Percentiles rank a stretch among this genome's conserved stretches.
Evolutionary conservation across 2,797 vertebrate species (phyloP).

Genomic region (Propithecus perrieri): DNA sequence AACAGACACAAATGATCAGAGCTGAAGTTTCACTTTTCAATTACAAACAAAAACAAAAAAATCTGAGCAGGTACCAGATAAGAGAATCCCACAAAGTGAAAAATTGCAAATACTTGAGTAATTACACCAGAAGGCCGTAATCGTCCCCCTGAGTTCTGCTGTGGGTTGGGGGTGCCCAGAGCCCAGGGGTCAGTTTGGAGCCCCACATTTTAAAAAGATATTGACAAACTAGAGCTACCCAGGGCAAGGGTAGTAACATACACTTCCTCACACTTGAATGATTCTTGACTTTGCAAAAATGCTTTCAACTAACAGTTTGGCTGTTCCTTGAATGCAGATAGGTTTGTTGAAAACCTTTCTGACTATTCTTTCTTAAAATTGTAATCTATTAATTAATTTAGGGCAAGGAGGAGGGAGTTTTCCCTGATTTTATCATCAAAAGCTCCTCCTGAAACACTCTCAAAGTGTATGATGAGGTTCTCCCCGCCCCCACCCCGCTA

Average conservation of each 20-base stretch:
- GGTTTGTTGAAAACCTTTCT: neutral
- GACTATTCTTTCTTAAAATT: neutral
- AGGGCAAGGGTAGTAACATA: neutral
- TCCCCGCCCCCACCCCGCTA: neutral
- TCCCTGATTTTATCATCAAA: neutral
- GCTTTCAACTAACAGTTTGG: neutral
- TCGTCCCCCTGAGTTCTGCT: neutral
- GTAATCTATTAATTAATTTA: neutral
- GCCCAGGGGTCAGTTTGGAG: neutral
- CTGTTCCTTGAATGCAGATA: neutral
- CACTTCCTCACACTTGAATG: neutral
- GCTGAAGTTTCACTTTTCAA: neutral
- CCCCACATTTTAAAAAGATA: neutral
- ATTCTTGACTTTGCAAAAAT: neutral
- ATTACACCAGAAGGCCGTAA: neutral
- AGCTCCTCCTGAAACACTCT: neutral
- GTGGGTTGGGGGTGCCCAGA: neutral
- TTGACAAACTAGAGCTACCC: neutral
- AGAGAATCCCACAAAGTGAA: neutral
- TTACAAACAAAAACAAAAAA: neutral
- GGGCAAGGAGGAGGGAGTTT: neutral
- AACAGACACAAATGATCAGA: neutral
- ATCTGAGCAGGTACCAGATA: neutral
- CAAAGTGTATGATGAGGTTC: neutral
- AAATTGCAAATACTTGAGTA: neutral